These are phyloP conservation scores for Griposia aprilina DNA, from an alignment of 2,888 invertebrate species.

Conservation along the genomic window DNA sequence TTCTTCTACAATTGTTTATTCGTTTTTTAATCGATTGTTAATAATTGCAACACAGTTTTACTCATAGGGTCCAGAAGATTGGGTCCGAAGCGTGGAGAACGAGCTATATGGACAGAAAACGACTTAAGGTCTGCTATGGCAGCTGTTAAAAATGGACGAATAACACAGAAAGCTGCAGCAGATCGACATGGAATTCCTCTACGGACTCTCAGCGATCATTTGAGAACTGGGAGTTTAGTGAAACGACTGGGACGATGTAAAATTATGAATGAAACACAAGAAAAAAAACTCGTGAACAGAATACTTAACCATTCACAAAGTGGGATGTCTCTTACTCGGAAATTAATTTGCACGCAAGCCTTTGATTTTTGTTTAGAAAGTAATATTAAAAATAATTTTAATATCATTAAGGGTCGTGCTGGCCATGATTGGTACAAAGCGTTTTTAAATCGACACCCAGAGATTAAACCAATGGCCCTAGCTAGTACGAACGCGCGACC, in stretches of 20 bases:
- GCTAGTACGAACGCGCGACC: background rate
- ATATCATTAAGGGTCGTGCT: background rate
- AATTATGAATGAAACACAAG: slow-evolving; percentile 8
- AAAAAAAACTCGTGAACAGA: background rate
- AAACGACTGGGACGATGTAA: slow-evolving; percentile 6
- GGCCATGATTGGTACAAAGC: background rate
- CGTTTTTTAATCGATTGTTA: background rate
- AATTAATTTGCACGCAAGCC: slow-evolving; percentile 1
- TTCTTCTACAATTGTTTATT: background rate
- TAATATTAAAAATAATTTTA: slow-evolving; percentile 25
- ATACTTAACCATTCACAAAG: background rate
- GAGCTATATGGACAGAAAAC: slow-evolving; percentile 14
- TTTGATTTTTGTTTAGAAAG: slow-evolving; percentile 18
- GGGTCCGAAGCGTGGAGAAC: background rate
- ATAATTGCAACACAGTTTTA: background rate
- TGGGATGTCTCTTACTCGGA: slow-evolving; percentile 1
- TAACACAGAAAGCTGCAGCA: slow-evolving; percentile 20
- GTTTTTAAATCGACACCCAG: slow-evolving; percentile 6
- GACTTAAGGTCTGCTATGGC: slow-evolving; percentile 14
- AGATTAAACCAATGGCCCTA: background rate
- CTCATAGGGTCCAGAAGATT: background rate
- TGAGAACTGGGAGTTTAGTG: slow-evolving; percentile 9
- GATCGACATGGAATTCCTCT: slow-evolving; percentile 20
- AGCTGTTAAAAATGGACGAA: background rate
- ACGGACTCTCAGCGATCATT: slow-evolving; percentile 21